These are phyloP conservation scores for Vulpes ferrilata DNA, from an alignment of 2,113 vertebrate species.

Conservation along the genomic window DNA sequence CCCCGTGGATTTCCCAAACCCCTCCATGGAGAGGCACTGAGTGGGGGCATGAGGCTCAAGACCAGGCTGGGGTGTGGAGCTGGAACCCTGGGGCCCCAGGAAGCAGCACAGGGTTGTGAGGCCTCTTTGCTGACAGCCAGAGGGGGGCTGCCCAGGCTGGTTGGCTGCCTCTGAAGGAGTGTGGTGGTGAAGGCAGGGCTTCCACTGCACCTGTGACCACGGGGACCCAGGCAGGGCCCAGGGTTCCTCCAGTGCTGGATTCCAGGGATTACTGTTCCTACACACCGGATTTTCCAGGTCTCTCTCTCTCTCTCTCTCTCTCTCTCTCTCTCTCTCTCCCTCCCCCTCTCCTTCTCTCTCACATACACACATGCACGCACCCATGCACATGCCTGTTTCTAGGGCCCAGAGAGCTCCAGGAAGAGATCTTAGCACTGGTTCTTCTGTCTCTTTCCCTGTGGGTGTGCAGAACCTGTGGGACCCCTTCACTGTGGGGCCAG, in stretches of 20 bases:
- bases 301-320: too few species aligned
- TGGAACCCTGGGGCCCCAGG: background rate
- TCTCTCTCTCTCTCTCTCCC: too few species aligned
- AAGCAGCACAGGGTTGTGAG: background rate
- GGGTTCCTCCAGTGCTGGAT: background rate
- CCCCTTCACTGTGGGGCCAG: background rate
- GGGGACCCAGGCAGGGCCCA: too few species aligned
- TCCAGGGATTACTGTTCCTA: background rate
- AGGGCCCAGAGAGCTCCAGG: background rate
- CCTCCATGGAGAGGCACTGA: background rate
- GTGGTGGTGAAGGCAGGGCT: background rate
- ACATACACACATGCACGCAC: background rate
- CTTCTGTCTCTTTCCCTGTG: background rate
- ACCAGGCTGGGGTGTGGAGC: background rate
- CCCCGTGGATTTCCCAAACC: background rate
- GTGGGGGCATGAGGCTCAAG: background rate
- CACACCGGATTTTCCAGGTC: background rate
- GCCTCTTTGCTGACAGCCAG: background rate
- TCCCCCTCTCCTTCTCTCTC: too few species aligned
- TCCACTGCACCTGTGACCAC: rapidly evolving
- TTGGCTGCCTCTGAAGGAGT: rapidly evolving
- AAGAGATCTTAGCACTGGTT: background rate
- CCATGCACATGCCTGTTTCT: background rate
- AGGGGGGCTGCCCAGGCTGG: background rate
- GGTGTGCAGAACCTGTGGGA: background rate